Conservation (phyloP, 2,888 invertebrate genomes). For the Bimastos eiseni region DNA sequence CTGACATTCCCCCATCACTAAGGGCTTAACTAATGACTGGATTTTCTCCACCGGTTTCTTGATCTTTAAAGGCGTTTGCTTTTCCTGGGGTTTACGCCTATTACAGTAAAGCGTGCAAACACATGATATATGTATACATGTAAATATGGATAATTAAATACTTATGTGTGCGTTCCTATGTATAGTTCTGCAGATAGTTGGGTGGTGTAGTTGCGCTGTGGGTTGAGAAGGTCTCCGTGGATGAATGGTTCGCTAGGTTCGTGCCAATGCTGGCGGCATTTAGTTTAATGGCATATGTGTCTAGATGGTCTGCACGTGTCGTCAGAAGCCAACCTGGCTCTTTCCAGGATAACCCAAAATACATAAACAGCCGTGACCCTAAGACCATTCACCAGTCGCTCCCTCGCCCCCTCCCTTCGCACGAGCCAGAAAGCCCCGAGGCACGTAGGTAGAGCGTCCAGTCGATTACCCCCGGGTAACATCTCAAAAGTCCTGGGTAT, state of each 20-base stretch:
- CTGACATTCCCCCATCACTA: too few relatives aligned
- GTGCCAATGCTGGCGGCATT: neutral
- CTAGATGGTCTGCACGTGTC: neutral
- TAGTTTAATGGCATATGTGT: neutral
- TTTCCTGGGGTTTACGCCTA: too few relatives aligned
- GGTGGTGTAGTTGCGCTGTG: neutral
- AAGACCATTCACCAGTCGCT: neutral
- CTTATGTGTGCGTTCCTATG: neutral
- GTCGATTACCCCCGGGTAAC: neutral
- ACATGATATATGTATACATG: too few relatives aligned
- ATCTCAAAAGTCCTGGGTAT: neutral
- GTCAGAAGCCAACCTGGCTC: neutral
- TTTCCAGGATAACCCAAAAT: neutral
- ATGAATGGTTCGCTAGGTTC: conserved; percentile 6
- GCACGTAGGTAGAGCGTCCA: neutral
- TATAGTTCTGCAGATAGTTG: too few relatives aligned
- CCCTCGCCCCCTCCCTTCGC: neutral
- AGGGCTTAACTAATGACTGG: too few relatives aligned
- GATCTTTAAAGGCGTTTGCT: too few relatives aligned
- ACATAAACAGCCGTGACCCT: neutral
- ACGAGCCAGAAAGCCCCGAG: neutral
- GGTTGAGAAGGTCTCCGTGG: neutral
- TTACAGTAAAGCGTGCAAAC: too few relatives aligned
- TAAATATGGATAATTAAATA: too few relatives aligned
- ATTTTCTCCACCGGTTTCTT: too few relatives aligned